These are phyloP conservation scores for Meloe dianella DNA, from an alignment of 2,888 invertebrate species.

Conservation along the genomic window DNA sequence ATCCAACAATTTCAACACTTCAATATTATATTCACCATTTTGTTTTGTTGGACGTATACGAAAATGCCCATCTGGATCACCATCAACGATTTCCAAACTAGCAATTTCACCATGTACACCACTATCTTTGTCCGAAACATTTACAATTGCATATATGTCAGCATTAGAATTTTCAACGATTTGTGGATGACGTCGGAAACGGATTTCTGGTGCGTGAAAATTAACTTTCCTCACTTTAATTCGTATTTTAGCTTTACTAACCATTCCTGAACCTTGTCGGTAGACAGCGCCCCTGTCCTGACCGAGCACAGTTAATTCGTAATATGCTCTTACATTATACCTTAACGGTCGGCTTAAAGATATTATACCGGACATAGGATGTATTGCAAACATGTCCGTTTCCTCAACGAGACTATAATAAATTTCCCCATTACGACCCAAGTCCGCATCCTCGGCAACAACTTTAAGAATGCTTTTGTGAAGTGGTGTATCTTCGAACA, in stretches of 20 bases:
- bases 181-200: conserved; percentile 78
- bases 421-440: conserved; percentile 95
- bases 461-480: conserved; percentile 82
- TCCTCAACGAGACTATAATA: conserved; percentile 89
- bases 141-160: conserved; percentile 88
- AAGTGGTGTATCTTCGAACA: conserved; percentile 86
- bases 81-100: conserved; percentile 82
- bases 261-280: conserved; percentile 61
- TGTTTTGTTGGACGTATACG: conserved; percentile 70
- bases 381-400: conserved; percentile 87
- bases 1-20: conserved; percentile 77
- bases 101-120: conserved; percentile 87
- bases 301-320: conserved; percentile 81
- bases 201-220: conserved; percentile 83
- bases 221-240: conserved; percentile 84
- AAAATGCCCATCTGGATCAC: conserved; percentile 90
- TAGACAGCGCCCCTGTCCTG: conserved; percentile 80
- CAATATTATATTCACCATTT: conserved; percentile 78
- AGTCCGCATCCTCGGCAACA: conserved; percentile 93
- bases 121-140: conserved; percentile 80
- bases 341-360: conserved; percentile 80
- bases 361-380: conserved; percentile 90
- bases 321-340: conserved; percentile 72
- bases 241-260: conserved; percentile 78
- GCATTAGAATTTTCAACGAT: conserved; percentile 81